Percentiles rank a stretch among this genome's conserved stretches.
Evolutionary conservation across 2,113 vertebrate genomes (phyloP).

Genomic region (Budorcas taxicolor): DNA sequence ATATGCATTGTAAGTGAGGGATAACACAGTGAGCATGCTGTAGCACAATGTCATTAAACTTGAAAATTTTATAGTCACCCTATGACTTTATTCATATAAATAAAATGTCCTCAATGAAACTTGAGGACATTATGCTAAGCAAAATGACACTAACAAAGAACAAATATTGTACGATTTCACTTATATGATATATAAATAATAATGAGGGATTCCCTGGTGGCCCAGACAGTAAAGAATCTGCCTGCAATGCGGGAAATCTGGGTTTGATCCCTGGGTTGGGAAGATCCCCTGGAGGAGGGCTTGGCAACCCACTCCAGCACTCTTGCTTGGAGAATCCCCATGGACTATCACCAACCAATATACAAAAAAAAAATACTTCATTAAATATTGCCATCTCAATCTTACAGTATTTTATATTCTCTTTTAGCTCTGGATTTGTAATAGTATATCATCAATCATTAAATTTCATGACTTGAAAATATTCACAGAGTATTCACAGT

Average conservation of each 20-base stretch:
- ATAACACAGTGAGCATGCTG: not conserved
- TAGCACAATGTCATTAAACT: not conserved
- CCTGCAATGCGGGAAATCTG: not conserved
- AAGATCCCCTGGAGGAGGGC: not conserved
- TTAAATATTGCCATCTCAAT: not conserved
- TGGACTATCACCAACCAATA: not conserved
- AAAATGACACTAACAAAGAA: not conserved
- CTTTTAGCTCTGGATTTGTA: not conserved
- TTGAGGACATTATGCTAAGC: not conserved
- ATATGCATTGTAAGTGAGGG: not conserved
- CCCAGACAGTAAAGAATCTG: not conserved
- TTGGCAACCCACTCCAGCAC: not conserved
- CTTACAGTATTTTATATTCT: not conserved
- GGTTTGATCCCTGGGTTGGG: not conserved
- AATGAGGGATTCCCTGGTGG: not conserved
- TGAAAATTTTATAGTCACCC: not conserved
- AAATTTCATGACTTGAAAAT: not conserved
- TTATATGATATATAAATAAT: not conserved
- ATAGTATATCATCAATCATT: not conserved
- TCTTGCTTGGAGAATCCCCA: not conserved
- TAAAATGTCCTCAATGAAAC: not conserved
- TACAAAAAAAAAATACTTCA: not conserved
- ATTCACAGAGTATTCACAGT: not conserved
- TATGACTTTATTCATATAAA: not conserved
- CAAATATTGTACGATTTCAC: not conserved